phyloP scores from a whole-genome alignment of 2,888 invertebrate species.

The Azorinus chamasolen region DNA sequence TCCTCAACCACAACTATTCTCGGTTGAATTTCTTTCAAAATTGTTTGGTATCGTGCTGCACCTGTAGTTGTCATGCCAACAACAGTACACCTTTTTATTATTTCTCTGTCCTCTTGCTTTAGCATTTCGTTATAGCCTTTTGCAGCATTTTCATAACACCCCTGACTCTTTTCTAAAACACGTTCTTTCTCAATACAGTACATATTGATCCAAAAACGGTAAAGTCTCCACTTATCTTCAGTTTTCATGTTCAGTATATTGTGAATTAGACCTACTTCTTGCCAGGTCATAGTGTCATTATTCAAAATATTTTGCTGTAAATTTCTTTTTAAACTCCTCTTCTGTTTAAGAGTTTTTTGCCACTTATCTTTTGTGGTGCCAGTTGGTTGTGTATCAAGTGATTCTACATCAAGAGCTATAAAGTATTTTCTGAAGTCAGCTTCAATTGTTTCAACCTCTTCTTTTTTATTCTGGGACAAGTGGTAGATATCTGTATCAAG shows the following conservation, averaged over 20 bases:
- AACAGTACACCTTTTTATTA: conserved; percentile 76
- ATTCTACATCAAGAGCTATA: conserved; percentile 46
- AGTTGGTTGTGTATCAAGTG: conserved; percentile 24
- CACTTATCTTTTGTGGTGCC: conserved; percentile 23
- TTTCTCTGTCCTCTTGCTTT: conserved; percentile 78
- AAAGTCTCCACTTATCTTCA: conserved; percentile 86
- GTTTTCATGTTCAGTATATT: conserved; percentile 78
- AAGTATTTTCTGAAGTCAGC: no score
- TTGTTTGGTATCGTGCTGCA: conserved; percentile 80
- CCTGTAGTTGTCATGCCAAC: conserved; percentile 85
- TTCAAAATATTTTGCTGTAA: conserved; percentile 60
- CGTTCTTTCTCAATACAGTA: conserved; percentile 61
- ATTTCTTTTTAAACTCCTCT: conserved; percentile 53
- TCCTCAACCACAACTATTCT: conserved; percentile 91
- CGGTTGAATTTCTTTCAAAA: conserved; percentile 83
- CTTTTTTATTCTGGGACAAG: not conserved
- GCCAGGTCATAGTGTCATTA: conserved; percentile 66
- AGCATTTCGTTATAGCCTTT: conserved; percentile 66
- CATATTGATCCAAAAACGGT: conserved; percentile 83
- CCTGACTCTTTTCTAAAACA: conserved; percentile 65
- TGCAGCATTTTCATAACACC: conserved; percentile 71
- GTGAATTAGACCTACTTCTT: conserved; percentile 60
- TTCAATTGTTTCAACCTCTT: not conserved
- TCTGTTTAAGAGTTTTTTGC: conserved; percentile 45
- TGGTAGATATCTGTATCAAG: conserved; percentile 60